A percentile compares a stretch with the other conserved stretches of the same genome.
Conservation (phyloP, 2,888 invertebrate species). For the Synanthedon vespiformis region DNA sequence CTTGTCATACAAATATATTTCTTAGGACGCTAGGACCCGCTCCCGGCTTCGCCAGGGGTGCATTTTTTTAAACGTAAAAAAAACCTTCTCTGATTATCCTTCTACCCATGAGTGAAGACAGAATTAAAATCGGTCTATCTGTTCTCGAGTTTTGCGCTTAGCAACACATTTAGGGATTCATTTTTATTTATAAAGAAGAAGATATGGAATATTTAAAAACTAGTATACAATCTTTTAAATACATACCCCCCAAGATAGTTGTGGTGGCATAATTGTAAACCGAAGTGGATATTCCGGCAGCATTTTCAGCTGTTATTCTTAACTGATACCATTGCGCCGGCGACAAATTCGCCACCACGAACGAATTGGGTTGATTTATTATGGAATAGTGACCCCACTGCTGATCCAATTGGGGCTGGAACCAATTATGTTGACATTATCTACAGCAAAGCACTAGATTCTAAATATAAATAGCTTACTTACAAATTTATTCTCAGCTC, state of each 20-base stretch:
- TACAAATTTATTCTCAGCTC: constrained; percentile 51
- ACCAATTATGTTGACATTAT: constrained; percentile 3
- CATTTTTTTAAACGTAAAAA: no score
- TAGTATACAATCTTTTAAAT: neutral
- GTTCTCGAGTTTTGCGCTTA: no score
- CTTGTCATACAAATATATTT: no score
- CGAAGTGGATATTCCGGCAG: constrained; percentile 71
- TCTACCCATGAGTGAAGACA: no score
- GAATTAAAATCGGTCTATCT: no score
- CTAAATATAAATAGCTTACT: constrained; percentile 8
- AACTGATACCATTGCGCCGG: constrained; percentile 76
- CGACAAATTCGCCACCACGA: constrained; percentile 59
- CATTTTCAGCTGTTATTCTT: constrained; percentile 70
- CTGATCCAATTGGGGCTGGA: constrained; percentile 37
- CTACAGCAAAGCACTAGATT: no score
- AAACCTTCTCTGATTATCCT: no score
- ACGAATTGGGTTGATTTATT: constrained; percentile 43
- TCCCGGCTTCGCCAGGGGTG: no score
- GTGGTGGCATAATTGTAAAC: constrained; percentile 72
- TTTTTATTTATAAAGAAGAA: no score
- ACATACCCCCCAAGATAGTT: constrained; percentile 68
- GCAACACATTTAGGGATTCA: no score
- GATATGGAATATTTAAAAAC: no score
- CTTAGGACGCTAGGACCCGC: no score
- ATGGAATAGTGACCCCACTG: constrained; percentile 33